A percentile compares a stretch with the other conserved stretches of the same genome.
phyloP scores from a whole-genome alignment of 2,888 invertebrate genomes.

The Dioctria linearis region DNA sequence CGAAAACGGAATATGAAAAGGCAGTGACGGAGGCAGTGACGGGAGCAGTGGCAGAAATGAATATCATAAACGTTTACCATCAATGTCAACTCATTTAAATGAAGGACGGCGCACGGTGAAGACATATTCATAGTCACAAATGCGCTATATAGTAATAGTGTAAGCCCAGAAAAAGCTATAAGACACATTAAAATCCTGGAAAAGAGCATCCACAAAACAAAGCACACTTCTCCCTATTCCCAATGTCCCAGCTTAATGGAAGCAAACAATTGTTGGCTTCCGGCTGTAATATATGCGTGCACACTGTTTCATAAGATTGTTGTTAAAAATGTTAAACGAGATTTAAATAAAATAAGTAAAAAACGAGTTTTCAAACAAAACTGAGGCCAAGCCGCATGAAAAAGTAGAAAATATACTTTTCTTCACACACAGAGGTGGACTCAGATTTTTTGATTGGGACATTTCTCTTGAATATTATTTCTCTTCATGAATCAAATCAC shows the following conservation, averaged over 20 bases:
- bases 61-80: slow-evolving; percentile 4
- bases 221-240: not conserved
- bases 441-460: too few relatives aligned
- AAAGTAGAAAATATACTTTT: too few relatives aligned
- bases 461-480: too few relatives aligned
- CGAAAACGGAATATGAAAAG: not conserved
- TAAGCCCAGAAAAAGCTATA: not conserved
- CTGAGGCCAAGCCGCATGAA: too few relatives aligned
- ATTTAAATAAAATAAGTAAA: too few relatives aligned
- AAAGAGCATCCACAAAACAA: not conserved
- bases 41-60: not conserved
- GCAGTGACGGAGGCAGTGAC: not conserved
- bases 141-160: too few relatives aligned
- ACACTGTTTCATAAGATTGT: too few relatives aligned
- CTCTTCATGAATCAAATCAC: too few relatives aligned
- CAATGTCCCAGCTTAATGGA: not conserved
- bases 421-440: too few relatives aligned
- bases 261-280: slow-evolving; percentile 24
- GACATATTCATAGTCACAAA: too few relatives aligned
- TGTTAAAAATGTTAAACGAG: too few relatives aligned
- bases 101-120: not conserved
- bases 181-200: slow-evolving; percentile 1
- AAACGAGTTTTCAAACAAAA: too few relatives aligned
- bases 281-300: slow-evolving; percentile 38
- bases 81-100: not conserved